A percentile compares a stretch with the other conserved stretches of the same genome.
Evolutionary conservation across 2,113 vertebrate species (phyloP).

Genomic region (Gavia stellata): DNA sequence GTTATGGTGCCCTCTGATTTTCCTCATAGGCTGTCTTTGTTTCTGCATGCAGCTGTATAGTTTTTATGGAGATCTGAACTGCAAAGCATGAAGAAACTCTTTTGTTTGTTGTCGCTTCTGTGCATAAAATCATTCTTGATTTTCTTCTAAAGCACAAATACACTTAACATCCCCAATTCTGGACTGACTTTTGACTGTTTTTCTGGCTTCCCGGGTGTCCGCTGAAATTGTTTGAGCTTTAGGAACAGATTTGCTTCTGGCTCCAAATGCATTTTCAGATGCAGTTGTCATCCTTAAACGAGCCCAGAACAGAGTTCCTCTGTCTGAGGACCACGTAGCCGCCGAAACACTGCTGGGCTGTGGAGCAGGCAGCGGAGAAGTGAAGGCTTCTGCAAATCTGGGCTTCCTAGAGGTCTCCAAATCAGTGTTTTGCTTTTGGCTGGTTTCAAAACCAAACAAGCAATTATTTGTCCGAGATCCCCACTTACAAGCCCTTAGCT

Average conservation of each 20-base stretch:
- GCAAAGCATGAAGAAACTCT: slow-evolving; percentile 37
- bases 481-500: not conserved
- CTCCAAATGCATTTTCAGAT: not conserved
- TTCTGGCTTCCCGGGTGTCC: not conserved
- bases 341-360: not conserved
- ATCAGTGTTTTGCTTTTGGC: not conserved
- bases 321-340: not conserved
- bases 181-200: slow-evolving; percentile 30
- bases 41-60: not conserved
- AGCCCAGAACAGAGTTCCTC: not conserved
- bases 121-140: slow-evolving; percentile 50
- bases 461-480: not conserved
- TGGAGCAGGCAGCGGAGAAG: not conserved
- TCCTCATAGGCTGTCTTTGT: slow-evolving; percentile 38
- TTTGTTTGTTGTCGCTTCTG: slow-evolving; percentile 16
- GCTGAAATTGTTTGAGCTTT: not conserved
- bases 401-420: not conserved
- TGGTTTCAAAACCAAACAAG: not conserved
- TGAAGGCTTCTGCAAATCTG: not conserved
- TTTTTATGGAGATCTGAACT: slow-evolving; percentile 47
- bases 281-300: not conserved
- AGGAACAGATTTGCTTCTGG: slow-evolving; percentile 47
- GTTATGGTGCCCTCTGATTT: slow-evolving; percentile 30
- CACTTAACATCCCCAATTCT: slow-evolving; percentile 4
- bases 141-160: slow-evolving; percentile 47